Conservation (phyloP, 2,797 vertebrate species). For the Carcharodon carcharias region DNA sequence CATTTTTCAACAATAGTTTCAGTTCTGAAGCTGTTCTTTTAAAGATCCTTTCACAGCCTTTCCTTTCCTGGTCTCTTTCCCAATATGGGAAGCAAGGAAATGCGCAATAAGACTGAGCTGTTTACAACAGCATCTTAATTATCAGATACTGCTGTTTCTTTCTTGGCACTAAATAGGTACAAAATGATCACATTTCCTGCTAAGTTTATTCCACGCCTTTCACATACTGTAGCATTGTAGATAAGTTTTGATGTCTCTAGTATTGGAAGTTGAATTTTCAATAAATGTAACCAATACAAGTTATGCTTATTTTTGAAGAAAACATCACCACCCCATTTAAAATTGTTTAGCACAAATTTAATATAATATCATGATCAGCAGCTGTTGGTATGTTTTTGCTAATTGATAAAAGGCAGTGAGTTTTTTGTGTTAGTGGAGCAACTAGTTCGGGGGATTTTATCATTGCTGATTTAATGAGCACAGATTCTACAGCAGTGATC, state of each 20-base stretch:
- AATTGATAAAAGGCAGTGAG: background rate
- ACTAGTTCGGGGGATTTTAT: background rate
- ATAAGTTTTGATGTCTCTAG: background rate
- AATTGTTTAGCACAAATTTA: background rate
- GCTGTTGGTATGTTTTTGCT: background rate
- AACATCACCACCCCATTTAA: background rate
- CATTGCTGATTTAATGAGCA: background rate
- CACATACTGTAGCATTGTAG: background rate
- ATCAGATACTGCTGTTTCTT: background rate
- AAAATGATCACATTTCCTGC: background rate
- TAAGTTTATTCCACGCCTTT: background rate
- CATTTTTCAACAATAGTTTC: background rate
- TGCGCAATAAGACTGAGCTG: background rate
- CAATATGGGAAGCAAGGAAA: background rate
- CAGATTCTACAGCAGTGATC: background rate
- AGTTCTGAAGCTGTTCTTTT: background rate
- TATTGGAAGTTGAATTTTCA: background rate
- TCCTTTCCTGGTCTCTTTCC: background rate
- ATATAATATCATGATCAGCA: background rate
- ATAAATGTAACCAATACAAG: background rate
- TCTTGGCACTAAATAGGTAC: background rate
- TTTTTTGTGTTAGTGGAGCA: background rate
- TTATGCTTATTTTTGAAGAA: background rate
- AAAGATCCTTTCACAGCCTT: background rate
- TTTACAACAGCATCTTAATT: background rate